Evolutionary conservation across 2,113 vertebrate species (phyloP).

Genomic region (Microtus pennsylvanicus): DNA sequence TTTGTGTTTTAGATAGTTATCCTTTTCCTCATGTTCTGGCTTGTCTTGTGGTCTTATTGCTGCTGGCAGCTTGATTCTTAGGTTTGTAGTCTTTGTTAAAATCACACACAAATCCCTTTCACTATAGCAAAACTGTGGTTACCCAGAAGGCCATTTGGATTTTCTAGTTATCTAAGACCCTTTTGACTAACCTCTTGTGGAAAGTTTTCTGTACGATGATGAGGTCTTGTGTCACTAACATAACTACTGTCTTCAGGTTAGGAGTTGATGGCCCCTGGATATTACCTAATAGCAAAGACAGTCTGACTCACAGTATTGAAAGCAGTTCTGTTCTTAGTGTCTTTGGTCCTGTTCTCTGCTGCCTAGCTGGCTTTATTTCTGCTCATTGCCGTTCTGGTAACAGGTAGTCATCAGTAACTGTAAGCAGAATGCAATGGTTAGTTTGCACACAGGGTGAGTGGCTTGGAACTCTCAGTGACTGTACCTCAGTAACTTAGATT

Average conservation of each 20-base stretch:
- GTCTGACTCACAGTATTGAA: slow-evolving; percentile 37
- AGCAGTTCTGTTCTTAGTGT: neutral
- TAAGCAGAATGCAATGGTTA: neutral
- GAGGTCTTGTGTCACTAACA: slow-evolving; percentile 34
- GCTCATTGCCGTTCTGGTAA: neutral
- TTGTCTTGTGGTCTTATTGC: slow-evolving; percentile 6
- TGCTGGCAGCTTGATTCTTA: slow-evolving; percentile 22
- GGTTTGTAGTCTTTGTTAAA: neutral
- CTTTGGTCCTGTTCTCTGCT: neutral
- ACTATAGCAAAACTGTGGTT: slow-evolving; percentile 36
- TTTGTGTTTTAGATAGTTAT: neutral
- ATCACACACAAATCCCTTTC: neutral
- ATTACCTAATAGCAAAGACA: slow-evolving; percentile 37
- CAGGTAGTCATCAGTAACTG: neutral
- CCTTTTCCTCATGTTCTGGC: neutral
- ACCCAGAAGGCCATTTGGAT: slow-evolving; percentile 50
- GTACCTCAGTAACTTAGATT: slow-evolving; percentile 11
- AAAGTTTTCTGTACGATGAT: slow-evolving; percentile 39
- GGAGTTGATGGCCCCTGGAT: neutral
- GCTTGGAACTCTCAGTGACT: neutral
- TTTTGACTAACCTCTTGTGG: slow-evolving; percentile 44
- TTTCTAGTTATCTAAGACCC: slow-evolving; percentile 57
- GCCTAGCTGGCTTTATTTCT: neutral
- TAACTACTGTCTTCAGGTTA: slow-evolving; percentile 21
- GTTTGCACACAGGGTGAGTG: neutral